Evolutionary conservation across 2,113 vertebrate species (phyloP), one percentile per base, ranked within the genome.

Genomic region (Phaethon lepturus): DNA sequence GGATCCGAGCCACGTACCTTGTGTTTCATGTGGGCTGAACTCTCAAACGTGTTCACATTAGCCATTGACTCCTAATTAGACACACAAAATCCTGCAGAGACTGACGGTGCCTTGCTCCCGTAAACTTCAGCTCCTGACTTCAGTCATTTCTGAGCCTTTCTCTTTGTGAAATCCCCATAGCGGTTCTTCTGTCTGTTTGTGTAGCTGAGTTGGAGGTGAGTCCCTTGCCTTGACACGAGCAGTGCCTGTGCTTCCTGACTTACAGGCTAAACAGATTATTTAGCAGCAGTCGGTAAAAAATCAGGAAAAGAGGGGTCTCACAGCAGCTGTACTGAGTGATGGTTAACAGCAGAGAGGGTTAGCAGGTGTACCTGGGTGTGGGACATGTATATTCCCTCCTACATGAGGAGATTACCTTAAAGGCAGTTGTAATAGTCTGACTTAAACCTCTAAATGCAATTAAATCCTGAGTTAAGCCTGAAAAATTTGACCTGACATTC

Each of bases 401-500:
- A 13, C 45, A 26, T 0, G 2, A 73, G 44, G 73, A 94, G 93
- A 94, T 96, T 90, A 83, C 81, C 60, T 84, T 79, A 38, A 88
- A 92, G 88, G 60, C 40, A 2, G 44, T 73, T 93, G 79, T 83
- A 83, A 71, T 81, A 90, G 55, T 77, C 82, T 66, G 67, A 53
- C 63, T 95, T 93, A 95, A 97, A 81, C 79, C 64, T 77, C 92
- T 93, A 96, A 96, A 95, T 92, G 83, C 92, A 92, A 92, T 97
- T 95, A 97, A 96, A 95, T 97, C 73, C 93, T 24, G 64, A 96
- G 93, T 84, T 95, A 95, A 96, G 79, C 88, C 93, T 92, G 91
- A 88, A 86, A 81, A 91, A 92, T 78, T 12, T 68, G 88, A 85
- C 94, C 86, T 91, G 91, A 92, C 86, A 13, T 89, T 71, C 67